Base-by-base conservation (phyloP, 2,888 invertebrate genomes). In the Troglohyphantes excavatus region DNA sequence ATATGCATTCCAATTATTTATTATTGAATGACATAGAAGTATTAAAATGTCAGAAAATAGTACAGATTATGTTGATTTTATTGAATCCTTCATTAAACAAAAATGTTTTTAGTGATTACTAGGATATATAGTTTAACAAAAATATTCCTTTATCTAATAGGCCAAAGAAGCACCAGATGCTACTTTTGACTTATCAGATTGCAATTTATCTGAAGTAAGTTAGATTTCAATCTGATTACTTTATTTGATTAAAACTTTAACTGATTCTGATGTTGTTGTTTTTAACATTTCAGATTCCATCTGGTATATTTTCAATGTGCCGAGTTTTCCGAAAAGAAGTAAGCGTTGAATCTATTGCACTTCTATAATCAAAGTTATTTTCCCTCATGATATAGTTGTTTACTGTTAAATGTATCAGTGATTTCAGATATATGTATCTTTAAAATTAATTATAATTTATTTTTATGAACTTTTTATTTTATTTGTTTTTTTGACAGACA, bases 161-260 rank as follows among this genome's bases (percentile, higher is more conserved):
- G 96, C 96, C 46, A 94, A 95, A 92, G 97, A 97, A 94, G 96
- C 96, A 91, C 97, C 97, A 39, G 97, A 97, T 93, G 95, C 96
- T 82, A 95, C 95, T 90, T 97, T 96, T 93, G 97, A 97, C 93
- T 93, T 97, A 90, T 96, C 97, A 5, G 96, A 96, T 91, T 97
- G 97, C 93, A 95, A 95, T 93, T 94, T 97, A 86, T 95, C 95
- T 92, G 95, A 94, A 92, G 90, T 90, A 88, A 83, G 84, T 33
- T 19, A 19, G 11, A n/a, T 63, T 26, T 11, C 19, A 33, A 19
- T 11, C 19, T 26, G 19, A 21, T 53, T 7, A n/a, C 29, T n/a
- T 33, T 61, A 21, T 17, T 27, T 63, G 13, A 27, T 75, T 46
- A n/a, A 46, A 3, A 43, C 9, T 11, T 6, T 23, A 39, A 21